A percentile compares a stretch with the other conserved stretches of the same genome.
phyloP scores from a whole-genome alignment of 2,113 vertebrate genomes.

The Pelobates fuscus region DNA sequence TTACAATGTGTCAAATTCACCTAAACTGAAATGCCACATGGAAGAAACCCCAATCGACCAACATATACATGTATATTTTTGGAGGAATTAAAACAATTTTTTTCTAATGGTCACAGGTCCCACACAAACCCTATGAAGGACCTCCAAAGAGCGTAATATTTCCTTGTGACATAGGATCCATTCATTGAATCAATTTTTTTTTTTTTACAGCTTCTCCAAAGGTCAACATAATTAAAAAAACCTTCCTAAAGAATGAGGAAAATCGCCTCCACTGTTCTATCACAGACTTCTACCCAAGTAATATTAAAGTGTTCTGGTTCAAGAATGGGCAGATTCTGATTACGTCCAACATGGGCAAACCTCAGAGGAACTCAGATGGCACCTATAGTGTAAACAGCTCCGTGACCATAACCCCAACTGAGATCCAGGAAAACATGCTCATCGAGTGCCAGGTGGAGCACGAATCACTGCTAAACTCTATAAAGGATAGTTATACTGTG shows the following conservation, averaged over 20 bases:
- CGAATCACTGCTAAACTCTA: neutral
- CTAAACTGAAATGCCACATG: too few relatives aligned
- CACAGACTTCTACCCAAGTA: slow-evolving; percentile 5
- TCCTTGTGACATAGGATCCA: neutral
- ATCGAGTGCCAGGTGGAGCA: slow-evolving; percentile 26
- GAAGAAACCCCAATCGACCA: too few relatives aligned
- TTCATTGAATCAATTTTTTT: neutral
- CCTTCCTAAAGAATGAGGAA: neutral
- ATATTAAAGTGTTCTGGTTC: slow-evolving; percentile 33
- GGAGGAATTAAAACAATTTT: too few relatives aligned
- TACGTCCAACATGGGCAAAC: neutral
- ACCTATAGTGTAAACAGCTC: too few relatives aligned
- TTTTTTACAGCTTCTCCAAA: slow-evolving; percentile 9
- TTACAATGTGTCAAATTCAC: too few relatives aligned
- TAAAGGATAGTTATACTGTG: slow-evolving; percentile 2
- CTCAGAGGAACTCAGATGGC: neutral
- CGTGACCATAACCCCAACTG: neutral
- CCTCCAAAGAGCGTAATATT: neutral
- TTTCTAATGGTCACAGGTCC: too few relatives aligned
- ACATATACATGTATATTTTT: too few relatives aligned
- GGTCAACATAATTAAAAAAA: neutral
- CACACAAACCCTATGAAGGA: too few relatives aligned
- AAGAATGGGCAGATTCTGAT: neutral
- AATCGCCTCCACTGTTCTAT: slow-evolving; percentile 9
- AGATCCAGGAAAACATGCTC: neutral